Evolutionary conservation across 2,113 vertebrate genomes (phyloP).

Genomic region (Antigone vipio): DNA sequence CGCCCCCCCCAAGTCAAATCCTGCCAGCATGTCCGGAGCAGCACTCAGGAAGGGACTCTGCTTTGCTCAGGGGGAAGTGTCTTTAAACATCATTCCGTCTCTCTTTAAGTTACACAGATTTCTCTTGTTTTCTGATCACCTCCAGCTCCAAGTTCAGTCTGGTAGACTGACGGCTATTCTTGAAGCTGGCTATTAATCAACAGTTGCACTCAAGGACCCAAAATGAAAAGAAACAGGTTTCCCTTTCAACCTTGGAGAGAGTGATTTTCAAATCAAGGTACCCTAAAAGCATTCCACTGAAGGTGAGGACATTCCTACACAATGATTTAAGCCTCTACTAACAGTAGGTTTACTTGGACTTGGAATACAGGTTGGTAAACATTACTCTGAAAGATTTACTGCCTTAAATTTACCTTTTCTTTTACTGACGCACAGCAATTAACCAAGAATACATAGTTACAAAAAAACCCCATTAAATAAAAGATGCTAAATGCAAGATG

Average conservation of each 20-base stretch:
- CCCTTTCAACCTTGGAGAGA: not conserved
- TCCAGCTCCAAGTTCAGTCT: not conserved
- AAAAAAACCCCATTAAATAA: not conserved
- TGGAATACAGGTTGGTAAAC: not conserved
- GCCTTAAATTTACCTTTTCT: not conserved
- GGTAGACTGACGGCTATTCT: not conserved
- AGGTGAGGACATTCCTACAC: not conserved
- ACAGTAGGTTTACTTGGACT: not conserved
- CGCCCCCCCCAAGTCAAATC: not conserved
- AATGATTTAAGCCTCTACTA: not conserved
- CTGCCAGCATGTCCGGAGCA: not conserved
- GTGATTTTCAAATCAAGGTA: not conserved
- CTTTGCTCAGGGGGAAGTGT: not conserved
- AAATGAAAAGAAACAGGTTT: not conserved
- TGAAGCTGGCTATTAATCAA: not conserved
- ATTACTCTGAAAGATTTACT: not conserved
- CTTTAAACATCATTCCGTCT: not conserved
- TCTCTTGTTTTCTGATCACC: slow-evolving; percentile 16
- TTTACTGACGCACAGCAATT: not conserved
- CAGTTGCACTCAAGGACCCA: not conserved
- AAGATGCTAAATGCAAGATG: not conserved
- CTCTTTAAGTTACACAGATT: not conserved
- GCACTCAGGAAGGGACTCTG: not conserved
- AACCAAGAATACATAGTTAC: not conserved
- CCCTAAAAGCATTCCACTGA: not conserved